phyloP scores from a whole-genome alignment of 2,113 vertebrate species.

The Noctilio leporinus region DNA sequence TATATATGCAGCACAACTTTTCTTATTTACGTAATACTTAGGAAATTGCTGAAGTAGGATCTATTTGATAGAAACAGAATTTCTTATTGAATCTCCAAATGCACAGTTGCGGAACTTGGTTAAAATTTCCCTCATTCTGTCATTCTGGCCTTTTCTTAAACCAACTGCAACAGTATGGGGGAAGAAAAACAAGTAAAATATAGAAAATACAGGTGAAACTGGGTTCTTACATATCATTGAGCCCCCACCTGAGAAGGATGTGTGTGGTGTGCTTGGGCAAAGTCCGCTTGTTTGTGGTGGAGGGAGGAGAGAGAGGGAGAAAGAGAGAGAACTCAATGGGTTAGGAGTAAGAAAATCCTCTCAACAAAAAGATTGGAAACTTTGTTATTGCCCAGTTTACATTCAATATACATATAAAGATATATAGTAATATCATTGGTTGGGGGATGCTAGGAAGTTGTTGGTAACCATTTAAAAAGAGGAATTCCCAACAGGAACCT shows the following conservation, averaged over 20 bases:
- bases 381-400: background rate
- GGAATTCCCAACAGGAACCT: background rate
- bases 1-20: background rate
- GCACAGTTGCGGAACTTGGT: background rate
- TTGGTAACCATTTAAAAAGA: background rate
- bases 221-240: background rate
- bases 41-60: background rate
- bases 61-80: background rate
- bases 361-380: background rate
- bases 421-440: background rate
- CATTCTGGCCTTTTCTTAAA: background rate
- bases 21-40: background rate
- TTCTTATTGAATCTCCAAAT: background rate
- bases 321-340: background rate
- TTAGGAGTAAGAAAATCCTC: background rate
- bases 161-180: background rate
- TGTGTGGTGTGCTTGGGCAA: background rate
- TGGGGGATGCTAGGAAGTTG: background rate
- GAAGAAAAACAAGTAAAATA: background rate
- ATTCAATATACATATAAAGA: background rate
- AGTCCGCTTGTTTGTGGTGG: background rate
- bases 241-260: background rate
- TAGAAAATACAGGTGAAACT: background rate
- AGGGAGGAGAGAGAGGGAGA: accelerated
- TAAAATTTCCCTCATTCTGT: background rate